A percentile compares a stretch with the other conserved stretches of the same genome.
These are phyloP conservation scores for Acanthis flammea DNA, from an alignment of 2,797 vertebrate species.

Conservation along the genomic window DNA sequence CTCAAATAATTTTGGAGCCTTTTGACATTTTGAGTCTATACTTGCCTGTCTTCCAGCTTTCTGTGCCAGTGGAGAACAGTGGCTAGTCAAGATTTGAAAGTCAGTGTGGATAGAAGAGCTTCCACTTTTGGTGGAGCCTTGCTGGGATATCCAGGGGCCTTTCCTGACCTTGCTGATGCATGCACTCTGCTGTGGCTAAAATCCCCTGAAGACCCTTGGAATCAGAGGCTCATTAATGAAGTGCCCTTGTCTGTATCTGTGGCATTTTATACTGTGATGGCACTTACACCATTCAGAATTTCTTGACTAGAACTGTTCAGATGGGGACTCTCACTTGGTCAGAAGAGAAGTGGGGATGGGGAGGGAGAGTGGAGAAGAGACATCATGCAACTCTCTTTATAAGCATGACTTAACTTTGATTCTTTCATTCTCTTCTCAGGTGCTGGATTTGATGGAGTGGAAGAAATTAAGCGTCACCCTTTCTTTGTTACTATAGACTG, in stretches of 20 bases:
- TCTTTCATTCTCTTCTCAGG: constrained; percentile 74
- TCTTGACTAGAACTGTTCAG: not conserved
- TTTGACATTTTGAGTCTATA: not conserved
- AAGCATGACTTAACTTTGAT: not conserved
- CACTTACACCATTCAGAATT: not conserved
- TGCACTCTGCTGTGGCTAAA: not conserved
- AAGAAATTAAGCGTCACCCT: constrained; percentile 96
- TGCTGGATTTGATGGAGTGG: constrained; percentile 93
- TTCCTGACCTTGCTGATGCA: not conserved
- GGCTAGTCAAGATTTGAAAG: not conserved
- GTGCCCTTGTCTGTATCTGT: not conserved
- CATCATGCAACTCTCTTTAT: not conserved
- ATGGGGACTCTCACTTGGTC: not conserved
- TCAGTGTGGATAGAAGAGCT: not conserved
- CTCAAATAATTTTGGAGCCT: not conserved
- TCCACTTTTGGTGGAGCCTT: not conserved
- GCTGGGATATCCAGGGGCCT: not conserved
- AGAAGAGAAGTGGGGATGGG: not conserved
- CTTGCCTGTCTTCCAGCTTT: not conserved
- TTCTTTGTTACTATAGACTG: constrained; percentile 98
- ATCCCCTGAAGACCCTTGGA: fast-evolving
- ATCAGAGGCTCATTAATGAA: not conserved
- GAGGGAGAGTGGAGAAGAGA: not conserved
- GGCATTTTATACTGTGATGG: not conserved
- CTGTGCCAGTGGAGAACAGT: not conserved